Percentiles rank a stretch among this genome's conserved stretches.
Evolutionary conservation across 2,113 vertebrate species (phyloP).

Genomic region (Condylura cristata): DNA sequence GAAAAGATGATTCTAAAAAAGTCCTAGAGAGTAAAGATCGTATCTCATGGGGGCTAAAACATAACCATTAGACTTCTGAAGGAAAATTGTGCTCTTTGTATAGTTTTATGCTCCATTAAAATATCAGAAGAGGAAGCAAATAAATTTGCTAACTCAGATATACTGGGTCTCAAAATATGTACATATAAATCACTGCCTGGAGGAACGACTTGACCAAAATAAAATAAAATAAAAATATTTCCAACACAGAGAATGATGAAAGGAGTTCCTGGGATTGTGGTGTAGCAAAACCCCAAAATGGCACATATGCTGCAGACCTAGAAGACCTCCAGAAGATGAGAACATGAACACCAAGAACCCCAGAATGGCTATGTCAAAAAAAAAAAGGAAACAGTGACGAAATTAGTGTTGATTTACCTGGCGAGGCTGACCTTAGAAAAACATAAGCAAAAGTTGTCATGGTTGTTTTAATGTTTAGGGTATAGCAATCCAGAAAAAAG

Average conservation of each 20-base stretch:
- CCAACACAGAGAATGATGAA: not conserved
- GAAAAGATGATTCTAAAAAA: not conserved
- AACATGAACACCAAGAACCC: not conserved
- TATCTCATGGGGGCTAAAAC: not conserved
- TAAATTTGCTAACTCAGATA: not conserved
- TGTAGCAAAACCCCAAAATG: not conserved
- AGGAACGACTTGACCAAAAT: too few relatives aligned
- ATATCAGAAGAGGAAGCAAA: not conserved
- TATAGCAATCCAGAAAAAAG: not conserved
- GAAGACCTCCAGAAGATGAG: not conserved
- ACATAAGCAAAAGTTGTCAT: not conserved
- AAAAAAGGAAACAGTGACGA: not conserved
- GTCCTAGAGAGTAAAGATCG: not conserved
- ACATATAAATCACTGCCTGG: too few relatives aligned
- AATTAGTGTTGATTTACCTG: not conserved
- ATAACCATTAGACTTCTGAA: not conserved
- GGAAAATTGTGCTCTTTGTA: not conserved
- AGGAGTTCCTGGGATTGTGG: not conserved
- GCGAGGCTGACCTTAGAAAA: not conserved
- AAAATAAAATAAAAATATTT: not conserved
- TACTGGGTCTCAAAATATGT: not conserved
- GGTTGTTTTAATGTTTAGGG: not conserved
- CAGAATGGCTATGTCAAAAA: not conserved
- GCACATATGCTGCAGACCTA: not conserved
- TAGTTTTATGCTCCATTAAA: not conserved